These are phyloP conservation scores for Pachliopta kotzebuea DNA, from an alignment of 2,888 invertebrate genomes.

Conservation along the genomic window DNA sequence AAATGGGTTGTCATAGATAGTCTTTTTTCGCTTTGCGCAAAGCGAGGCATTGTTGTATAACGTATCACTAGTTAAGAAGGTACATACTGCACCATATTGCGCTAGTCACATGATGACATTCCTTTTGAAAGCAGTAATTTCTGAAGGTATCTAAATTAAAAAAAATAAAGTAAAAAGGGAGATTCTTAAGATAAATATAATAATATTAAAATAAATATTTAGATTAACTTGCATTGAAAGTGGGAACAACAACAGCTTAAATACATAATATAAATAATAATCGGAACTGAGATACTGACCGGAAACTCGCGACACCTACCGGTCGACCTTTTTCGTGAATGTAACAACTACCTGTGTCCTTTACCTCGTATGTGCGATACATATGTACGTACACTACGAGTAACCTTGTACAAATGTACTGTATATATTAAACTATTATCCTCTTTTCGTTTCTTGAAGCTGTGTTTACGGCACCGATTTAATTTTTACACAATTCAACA, in stretches of 20 bases:
- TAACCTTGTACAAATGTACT: constrained; percentile 17
- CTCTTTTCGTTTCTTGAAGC: constrained; percentile 1
- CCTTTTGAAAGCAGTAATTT: too few species aligned
- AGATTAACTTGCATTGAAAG: too few species aligned
- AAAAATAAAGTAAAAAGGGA: too few species aligned
- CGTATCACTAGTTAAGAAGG: too few species aligned
- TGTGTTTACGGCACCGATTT: not conserved
- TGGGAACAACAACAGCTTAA: not conserved
- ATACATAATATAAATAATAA: not conserved
- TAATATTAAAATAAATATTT: too few species aligned
- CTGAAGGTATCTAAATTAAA: too few species aligned
- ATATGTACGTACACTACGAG: not conserved
- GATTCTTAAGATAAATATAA: too few species aligned
- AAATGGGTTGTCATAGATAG: too few species aligned
- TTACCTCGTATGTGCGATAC: constrained; percentile 18
- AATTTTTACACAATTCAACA: not conserved
- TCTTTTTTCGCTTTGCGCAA: too few species aligned
- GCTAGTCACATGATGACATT: too few species aligned
- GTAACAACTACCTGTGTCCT: constrained; percentile 13
- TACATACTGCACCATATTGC: too few species aligned
- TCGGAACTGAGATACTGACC: constrained; percentile 12
- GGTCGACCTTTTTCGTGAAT: constrained; percentile 24
- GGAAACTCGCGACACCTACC: constrained; percentile 20
- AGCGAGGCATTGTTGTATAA: too few species aligned
- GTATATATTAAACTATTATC: constrained; percentile 21